A percentile compares a stretch with the other conserved stretches of the same genome.
phyloP scores from a whole-genome alignment of 2,113 vertebrate genomes.

The Tenrec ecaudatus region DNA sequence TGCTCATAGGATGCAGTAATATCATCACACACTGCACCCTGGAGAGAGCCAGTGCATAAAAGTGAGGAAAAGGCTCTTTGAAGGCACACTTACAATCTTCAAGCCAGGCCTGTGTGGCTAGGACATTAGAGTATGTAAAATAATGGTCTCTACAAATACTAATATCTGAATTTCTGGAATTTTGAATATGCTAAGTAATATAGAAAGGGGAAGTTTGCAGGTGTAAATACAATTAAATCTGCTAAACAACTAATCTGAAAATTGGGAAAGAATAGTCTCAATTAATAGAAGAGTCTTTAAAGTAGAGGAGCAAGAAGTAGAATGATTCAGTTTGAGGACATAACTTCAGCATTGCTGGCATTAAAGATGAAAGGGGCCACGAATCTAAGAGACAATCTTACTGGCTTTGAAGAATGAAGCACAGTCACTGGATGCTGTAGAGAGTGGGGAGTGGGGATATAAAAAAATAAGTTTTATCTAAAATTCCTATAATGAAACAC shows the following conservation, averaged over 20 bases:
- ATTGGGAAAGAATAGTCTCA: neutral
- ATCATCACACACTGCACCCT: neutral
- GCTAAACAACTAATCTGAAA: neutral
- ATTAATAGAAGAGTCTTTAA: neutral
- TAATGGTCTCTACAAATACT: neutral
- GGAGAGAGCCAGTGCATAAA: neutral
- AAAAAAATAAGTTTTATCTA: neutral
- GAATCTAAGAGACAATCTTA: neutral
- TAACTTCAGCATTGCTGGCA: neutral
- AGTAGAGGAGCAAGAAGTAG: neutral
- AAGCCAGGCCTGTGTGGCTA: neutral
- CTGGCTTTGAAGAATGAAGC: neutral
- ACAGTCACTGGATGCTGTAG: neutral
- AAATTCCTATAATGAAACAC: neutral
- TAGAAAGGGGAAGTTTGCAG: neutral
- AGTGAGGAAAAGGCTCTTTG: neutral
- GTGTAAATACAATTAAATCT: neutral
- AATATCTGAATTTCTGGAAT: neutral
- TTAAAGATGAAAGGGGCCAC: neutral
- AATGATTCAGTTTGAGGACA: neutral
- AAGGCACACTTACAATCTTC: neutral
- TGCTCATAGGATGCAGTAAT: neutral
- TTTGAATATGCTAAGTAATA: neutral
- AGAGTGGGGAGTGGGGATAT: too few species aligned
- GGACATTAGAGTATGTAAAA: neutral